phyloP scores from a whole-genome alignment of 2,888 invertebrate genomes.

The Torymus tubicola region DNA sequence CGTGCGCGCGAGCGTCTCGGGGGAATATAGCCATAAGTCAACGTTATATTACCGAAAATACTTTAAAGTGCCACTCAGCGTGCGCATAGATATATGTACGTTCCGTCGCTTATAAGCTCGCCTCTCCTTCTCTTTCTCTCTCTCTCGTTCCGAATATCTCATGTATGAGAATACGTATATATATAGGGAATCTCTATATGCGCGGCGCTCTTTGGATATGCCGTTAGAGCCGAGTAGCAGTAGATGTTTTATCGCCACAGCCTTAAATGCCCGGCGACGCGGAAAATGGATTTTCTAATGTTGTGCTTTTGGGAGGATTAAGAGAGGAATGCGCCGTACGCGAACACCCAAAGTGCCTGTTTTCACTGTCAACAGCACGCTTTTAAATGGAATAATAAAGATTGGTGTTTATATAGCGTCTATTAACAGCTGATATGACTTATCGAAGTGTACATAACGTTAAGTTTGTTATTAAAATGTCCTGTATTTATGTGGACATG shows the following conservation, averaged over 20 bases:
- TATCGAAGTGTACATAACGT: not conserved
- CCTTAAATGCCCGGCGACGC: conserved; percentile 49
- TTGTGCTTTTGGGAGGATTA: conserved; percentile 39
- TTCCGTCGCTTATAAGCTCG: conserved; percentile 44
- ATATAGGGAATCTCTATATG: conserved; percentile 37
- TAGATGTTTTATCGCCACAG: conserved; percentile 67
- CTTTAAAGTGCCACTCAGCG: conserved; percentile 74
- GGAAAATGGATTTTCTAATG: conserved; percentile 58
- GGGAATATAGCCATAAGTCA: conserved; percentile 72
- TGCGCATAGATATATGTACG: conserved; percentile 54
- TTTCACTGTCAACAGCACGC: conserved; percentile 45
- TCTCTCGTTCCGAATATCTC: not conserved
- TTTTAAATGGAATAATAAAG: conserved; percentile 33
- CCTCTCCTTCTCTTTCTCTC: conserved; percentile 3
- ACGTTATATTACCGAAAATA: conserved; percentile 75
- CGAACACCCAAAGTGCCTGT: conserved; percentile 4
- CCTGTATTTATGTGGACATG: too few relatives aligned
- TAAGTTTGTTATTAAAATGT: not conserved
- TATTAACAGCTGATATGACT: not conserved
- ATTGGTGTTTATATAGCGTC: not conserved
- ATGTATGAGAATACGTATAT: not conserved
- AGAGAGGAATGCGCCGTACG: conserved; percentile 2
- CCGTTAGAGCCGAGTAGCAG: conserved; percentile 23
- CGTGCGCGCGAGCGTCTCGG: conserved; percentile 39
- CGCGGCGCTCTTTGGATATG: conserved; percentile 15